phyloP scores from a whole-genome alignment of 2,113 vertebrate genomes.

The Microcebus ravelobensis region DNA sequence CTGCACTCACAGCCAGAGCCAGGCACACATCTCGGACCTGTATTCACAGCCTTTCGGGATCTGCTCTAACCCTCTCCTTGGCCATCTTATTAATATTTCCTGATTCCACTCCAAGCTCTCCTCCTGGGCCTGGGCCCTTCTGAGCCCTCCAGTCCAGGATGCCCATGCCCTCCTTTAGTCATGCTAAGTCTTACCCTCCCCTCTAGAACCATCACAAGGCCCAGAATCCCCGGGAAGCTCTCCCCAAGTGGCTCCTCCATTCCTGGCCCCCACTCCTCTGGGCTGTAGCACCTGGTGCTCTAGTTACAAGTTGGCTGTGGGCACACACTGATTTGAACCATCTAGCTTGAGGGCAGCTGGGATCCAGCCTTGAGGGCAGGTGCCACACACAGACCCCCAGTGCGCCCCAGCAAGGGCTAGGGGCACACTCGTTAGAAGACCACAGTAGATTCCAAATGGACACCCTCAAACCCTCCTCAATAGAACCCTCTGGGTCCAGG shows the following conservation, averaged over 20 bases:
- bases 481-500: neutral
- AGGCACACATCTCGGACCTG: fast-evolving
- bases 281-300: neutral
- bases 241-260: fast-evolving
- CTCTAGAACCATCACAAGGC: neutral
- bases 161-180: neutral
- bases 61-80: neutral
- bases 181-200: neutral
- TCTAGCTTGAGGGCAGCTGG: neutral
- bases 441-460: neutral
- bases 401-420: neutral
- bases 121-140: neutral
- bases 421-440: neutral
- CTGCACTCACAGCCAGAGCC: neutral
- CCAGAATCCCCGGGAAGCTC: neutral
- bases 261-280: neutral
- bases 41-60: neutral
- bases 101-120: no score
- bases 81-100: neutral
- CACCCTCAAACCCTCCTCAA: neutral
- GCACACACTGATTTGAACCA: neutral
- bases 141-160: neutral
- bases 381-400: neutral
- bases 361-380: neutral
- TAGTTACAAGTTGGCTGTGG: neutral